phyloP scores from a whole-genome alignment of 2,888 invertebrate species.

The Syritta pipiens region DNA sequence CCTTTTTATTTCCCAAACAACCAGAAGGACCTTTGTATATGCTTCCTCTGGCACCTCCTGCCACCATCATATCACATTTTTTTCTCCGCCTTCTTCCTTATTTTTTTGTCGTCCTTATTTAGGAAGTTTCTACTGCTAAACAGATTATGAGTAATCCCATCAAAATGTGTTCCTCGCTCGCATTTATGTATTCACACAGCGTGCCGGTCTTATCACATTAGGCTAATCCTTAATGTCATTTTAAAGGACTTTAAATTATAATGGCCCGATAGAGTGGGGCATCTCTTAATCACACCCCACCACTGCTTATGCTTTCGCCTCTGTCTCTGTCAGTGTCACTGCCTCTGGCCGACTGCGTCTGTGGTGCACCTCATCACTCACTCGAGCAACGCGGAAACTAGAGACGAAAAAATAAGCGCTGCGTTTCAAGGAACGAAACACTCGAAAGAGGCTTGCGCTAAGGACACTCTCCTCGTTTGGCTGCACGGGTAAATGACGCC shows the following conservation, averaged over 20 bases:
- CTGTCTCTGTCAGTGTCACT: background rate
- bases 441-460: background rate
- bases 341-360: background rate
- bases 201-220: slow-evolving; percentile 69
- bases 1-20: slow-evolving; percentile 39
- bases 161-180: slow-evolving; percentile 56
- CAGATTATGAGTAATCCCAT: slow-evolving; percentile 68
- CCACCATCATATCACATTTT: too few relatives aligned
- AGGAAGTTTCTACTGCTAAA: slow-evolving; percentile 62
- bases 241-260: slow-evolving; percentile 69
- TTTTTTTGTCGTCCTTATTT: slow-evolving; percentile 18
- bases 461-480: slow-evolving; percentile 15
- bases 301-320: background rate
- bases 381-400: too few relatives aligned
- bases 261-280: slow-evolving; percentile 57
- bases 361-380: background rate
- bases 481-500: too few relatives aligned
- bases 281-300: slow-evolving; percentile 48
- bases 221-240: slow-evolving; percentile 69
- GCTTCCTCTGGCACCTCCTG: background rate
- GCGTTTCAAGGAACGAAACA: slow-evolving; percentile 29
- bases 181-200: slow-evolving; percentile 62
- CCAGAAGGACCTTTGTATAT: slow-evolving; percentile 60
- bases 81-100: slow-evolving; percentile 3
- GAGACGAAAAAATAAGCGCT: slow-evolving; percentile 6